These are phyloP conservation scores for Bostrychus sinensis DNA, from an alignment of 2,113 vertebrate species.

Conservation along the genomic window DNA sequence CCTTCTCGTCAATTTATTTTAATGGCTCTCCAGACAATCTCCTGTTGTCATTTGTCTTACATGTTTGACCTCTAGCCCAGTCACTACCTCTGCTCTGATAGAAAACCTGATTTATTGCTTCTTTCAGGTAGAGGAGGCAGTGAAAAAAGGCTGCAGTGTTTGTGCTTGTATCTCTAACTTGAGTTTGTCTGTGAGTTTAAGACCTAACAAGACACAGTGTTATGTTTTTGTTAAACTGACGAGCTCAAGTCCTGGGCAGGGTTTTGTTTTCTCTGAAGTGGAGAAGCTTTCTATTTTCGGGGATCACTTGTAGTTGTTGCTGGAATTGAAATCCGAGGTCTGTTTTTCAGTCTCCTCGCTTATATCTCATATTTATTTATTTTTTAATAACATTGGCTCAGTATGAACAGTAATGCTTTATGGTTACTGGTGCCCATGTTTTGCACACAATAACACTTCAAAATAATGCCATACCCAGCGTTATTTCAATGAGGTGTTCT, in stretches of 20 bases:
- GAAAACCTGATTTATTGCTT: constrained; percentile 56
- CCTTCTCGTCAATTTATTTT: constrained; percentile 61
- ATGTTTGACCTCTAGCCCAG: constrained; percentile 69
- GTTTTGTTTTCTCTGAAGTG: constrained; percentile 19
- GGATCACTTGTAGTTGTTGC: neutral
- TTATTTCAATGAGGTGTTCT: too few species aligned
- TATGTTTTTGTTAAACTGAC: constrained; percentile 14
- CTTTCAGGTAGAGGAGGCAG: constrained; percentile 41
- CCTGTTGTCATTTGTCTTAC: constrained; percentile 70
- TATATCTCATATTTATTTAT: constrained; percentile 7
- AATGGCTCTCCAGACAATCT: constrained; percentile 68
- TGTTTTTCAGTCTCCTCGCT: constrained; percentile 25
- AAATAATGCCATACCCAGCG: too few species aligned
- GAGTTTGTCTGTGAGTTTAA: constrained; percentile 14
- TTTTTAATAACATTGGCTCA: too few species aligned
- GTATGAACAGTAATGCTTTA: too few species aligned
- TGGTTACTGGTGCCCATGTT: too few species aligned
- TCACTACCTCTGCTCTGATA: constrained; percentile 42
- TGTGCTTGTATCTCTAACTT: constrained; percentile 24
- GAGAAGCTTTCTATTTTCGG: constrained; percentile 21
- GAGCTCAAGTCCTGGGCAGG: constrained; percentile 22
- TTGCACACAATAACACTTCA: too few species aligned
- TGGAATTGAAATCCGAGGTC: constrained; percentile 21
- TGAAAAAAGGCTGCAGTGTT: constrained; percentile 15
- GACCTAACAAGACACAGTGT: constrained; percentile 23